phyloP scores from a whole-genome alignment of 2,888 invertebrate genomes.

The Philaethria dido region DNA sequence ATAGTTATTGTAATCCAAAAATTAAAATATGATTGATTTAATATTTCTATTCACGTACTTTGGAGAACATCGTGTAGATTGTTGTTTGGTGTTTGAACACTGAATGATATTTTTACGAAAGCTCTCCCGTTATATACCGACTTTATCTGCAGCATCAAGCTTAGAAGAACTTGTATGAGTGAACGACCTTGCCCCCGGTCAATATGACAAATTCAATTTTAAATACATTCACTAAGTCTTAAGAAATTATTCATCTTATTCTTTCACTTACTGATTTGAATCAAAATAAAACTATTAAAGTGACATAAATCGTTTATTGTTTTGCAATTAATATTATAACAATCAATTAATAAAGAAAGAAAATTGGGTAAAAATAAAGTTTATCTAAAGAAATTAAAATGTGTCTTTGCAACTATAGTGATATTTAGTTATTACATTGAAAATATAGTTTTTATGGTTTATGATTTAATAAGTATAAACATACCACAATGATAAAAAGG shows the following conservation, averaged over 20 bases:
- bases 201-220: slow-evolving; percentile 39
- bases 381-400: too few species aligned
- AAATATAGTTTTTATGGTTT: too few species aligned
- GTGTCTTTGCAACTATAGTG: too few species aligned
- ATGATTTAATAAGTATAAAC: too few species aligned
- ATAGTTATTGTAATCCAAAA: neutral
- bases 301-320: neutral
- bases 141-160: slow-evolving; percentile 38
- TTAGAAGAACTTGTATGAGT: slow-evolving; percentile 36
- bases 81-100: slow-evolving; percentile 51
- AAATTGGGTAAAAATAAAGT: too few species aligned
- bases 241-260: slow-evolving; percentile 9
- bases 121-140: slow-evolving; percentile 33
- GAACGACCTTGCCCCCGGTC: slow-evolving; percentile 42
- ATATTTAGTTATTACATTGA: too few species aligned
- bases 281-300: neutral
- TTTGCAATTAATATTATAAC: neutral
- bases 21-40: neutral
- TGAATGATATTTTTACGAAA: slow-evolving; percentile 46
- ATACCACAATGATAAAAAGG: too few species aligned
- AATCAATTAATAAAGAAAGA: too few species aligned
- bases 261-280: neutral
- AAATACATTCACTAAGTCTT: slow-evolving; percentile 32
- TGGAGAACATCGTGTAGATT: slow-evolving; percentile 63
- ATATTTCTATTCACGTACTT: slow-evolving; percentile 55